phyloP scores from a whole-genome alignment of 2,888 invertebrate species.

The Ormia ochracea region DNA sequence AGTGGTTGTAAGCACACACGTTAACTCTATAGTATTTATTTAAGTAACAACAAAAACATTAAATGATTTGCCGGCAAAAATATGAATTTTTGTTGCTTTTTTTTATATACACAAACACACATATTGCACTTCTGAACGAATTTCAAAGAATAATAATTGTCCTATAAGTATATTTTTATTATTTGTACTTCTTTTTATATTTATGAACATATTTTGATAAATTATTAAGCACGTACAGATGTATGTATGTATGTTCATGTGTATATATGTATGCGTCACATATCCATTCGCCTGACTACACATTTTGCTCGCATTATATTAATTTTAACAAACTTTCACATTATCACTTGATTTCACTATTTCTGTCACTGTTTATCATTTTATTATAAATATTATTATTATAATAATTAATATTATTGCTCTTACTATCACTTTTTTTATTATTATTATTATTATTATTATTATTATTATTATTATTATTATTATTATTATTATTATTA shows the following conservation, averaged over 20 bases:
- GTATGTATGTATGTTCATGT: neutral
- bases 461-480: too few species aligned
- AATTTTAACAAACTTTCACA: conserved; percentile 7
- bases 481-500: too few species aligned
- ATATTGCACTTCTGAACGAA: neutral
- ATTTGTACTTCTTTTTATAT: too few species aligned
- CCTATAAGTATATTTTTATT: neutral
- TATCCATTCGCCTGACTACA: neutral
- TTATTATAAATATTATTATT: neutral
- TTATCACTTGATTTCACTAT: conserved; percentile 17
- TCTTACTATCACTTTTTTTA: too few species aligned
- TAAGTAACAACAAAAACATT: conserved; percentile 4
- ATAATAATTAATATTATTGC: too few species aligned
- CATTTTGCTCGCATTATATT: neutral
- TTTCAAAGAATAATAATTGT: neutral
- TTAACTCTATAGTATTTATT: neutral
- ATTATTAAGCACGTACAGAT: neutral
- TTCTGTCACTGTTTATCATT: neutral
- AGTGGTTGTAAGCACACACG: neutral
- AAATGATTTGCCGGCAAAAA: conserved; percentile 47
- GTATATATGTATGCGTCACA: neutral
- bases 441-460: too few species aligned
- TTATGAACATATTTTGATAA: too few species aligned
- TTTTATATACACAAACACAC: neutral
- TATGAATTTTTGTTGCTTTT: neutral